Percentiles rank a stretch among this genome's conserved stretches.
phyloP scores from a whole-genome alignment of 2,797 vertebrate genomes.

The Labroides dimidiatus region DNA sequence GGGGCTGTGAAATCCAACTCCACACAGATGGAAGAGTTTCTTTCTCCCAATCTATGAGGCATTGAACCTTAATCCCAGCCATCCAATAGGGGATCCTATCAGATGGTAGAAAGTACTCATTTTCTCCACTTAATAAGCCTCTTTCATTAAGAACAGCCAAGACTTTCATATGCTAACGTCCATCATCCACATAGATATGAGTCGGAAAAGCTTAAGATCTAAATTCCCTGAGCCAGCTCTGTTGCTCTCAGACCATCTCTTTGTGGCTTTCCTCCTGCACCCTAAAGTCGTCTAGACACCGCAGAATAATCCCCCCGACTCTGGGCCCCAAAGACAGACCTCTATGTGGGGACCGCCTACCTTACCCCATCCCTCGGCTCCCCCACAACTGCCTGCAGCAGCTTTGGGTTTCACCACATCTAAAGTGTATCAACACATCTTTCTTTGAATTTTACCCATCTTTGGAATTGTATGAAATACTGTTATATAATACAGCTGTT shows the following conservation, averaged over 20 bases:
- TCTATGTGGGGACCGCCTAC: conserved; percentile 49
- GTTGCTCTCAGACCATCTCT: conserved; percentile 21
- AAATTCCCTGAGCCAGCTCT: conserved; percentile 43
- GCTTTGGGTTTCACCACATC: conserved; percentile 67
- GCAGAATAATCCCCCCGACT: conserved; percentile 64
- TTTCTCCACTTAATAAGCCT: conserved; percentile 48
- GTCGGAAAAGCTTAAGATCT: conserved; percentile 44
- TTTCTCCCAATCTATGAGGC: conserved; percentile 34
- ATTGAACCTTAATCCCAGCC: conserved; percentile 45
- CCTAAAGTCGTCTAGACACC: conserved; percentile 63
- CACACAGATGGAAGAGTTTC: conserved; percentile 38
- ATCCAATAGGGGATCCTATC: conserved; percentile 39
- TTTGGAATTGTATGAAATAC: conserved; percentile 52
- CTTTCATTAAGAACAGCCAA: conserved; percentile 55
- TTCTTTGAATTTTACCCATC: conserved; percentile 55
- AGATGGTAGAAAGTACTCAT: conserved; percentile 38
- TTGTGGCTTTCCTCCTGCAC: conserved; percentile 35
- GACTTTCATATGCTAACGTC: conserved; percentile 30
- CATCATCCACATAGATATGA: conserved; percentile 37
- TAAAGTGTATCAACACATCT: conserved; percentile 51
- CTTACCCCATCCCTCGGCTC: conserved; percentile 21
- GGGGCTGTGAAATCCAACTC: conserved; percentile 59
- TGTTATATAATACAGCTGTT: conserved; percentile 55
- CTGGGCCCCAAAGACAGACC: conserved; percentile 67
- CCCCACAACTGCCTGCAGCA: conserved; percentile 32